Evolutionary conservation across 2,113 vertebrate genomes (phyloP).

Genomic region (Rhegmatorhina hoffmannsi): DNA sequence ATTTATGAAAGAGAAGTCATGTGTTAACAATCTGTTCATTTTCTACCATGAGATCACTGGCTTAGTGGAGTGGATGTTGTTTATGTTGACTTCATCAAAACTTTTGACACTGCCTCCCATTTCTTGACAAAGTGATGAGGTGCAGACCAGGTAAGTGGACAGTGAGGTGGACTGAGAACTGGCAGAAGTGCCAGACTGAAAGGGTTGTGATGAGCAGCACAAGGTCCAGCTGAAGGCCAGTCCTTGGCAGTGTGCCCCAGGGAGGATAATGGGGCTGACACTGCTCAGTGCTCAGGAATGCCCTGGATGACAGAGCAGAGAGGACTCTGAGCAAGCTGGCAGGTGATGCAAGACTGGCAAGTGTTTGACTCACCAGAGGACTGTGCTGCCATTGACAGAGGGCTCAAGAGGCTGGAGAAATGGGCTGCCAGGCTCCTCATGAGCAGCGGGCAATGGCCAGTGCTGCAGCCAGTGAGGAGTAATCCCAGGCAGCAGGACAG

Average conservation of each 20-base stretch:
- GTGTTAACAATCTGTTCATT: not conserved
- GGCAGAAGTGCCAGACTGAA: rapidly evolving
- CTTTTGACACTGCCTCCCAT: not conserved
- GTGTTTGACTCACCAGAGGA: not conserved
- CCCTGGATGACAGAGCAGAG: not conserved
- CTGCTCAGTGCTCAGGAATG: not conserved
- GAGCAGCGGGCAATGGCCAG: not conserved
- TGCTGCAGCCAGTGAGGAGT: not conserved
- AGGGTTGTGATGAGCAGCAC: not conserved
- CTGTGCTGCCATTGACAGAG: not conserved
- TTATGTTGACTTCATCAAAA: not conserved
- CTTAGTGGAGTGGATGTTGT: not conserved
- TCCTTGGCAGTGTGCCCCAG: not conserved
- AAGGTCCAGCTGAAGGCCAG: not conserved
- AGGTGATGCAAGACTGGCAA: not conserved
- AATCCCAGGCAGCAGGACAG: not conserved
- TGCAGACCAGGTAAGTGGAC: not conserved
- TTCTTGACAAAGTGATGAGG: not conserved
- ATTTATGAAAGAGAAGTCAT: not conserved
- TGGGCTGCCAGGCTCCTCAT: not conserved
- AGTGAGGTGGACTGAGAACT: not conserved
- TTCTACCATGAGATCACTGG: not conserved
- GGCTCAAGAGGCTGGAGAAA: not conserved
- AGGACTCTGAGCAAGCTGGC: not conserved
- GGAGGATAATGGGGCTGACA: not conserved